These are phyloP conservation scores for Brachylomia viminalis DNA, from an alignment of 2,888 invertebrate genomes.

Conservation along the genomic window DNA sequence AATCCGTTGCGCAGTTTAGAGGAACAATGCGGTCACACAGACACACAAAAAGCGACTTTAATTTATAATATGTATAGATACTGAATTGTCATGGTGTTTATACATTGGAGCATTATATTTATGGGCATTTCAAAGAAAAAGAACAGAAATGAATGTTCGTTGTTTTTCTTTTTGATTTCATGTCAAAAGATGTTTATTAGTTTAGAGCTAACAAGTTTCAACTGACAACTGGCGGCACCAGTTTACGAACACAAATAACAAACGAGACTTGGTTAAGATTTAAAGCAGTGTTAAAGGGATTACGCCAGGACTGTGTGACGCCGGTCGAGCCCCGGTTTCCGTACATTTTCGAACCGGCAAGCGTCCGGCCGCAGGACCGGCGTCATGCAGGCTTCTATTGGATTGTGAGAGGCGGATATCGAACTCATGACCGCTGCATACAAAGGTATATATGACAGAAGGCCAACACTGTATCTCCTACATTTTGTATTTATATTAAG, in stretches of 20 bases:
- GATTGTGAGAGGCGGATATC: conserved; percentile 21
- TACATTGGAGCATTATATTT: neutral
- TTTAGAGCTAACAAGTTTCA: neutral
- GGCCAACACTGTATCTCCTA: neutral
- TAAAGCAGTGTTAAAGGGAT: conserved; percentile 14
- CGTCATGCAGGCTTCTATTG: neutral
- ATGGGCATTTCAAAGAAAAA: neutral
- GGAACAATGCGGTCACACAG: no score
- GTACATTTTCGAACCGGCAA: conserved; percentile 11
- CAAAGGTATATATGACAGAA: neutral
- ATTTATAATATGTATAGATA: no score
- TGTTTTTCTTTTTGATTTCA: no score
- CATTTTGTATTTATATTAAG: neutral
- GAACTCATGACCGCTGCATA: neutral
- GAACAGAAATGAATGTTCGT: neutral
- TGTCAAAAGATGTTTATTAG: neutral
- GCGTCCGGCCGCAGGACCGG: conserved; percentile 23
- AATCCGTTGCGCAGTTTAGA: no score
- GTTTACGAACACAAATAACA: conserved; percentile 24
- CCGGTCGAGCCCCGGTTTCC: conserved; percentile 14
- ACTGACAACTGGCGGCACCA: neutral
- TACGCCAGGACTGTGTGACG: conserved; percentile 23
- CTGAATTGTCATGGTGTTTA: neutral
- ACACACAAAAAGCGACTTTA: no score
- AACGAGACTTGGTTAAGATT: conserved; percentile 6